Evolutionary conservation across 1,140 invertebrate genomes (phyloP).

Genomic region (Sitobion miscanthi): DNA sequence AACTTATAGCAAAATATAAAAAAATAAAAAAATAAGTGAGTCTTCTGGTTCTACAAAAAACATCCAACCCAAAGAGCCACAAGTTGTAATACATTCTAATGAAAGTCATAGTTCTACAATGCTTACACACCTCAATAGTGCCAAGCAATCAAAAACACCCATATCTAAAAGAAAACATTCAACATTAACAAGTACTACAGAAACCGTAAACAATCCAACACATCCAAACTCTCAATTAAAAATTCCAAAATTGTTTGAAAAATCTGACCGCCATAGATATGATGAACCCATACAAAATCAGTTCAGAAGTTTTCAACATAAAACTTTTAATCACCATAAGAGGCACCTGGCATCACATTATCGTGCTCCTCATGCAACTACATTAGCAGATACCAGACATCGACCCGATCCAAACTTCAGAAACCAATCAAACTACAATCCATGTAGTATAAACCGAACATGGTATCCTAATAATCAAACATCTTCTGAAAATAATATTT

Average conservation of each 20-base stretch:
- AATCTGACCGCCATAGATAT: neutral
- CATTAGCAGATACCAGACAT: neutral
- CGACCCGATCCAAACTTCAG: neutral
- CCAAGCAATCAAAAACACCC: neutral
- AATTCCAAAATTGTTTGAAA: neutral
- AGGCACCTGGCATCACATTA: neutral
- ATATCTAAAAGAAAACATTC: neutral
- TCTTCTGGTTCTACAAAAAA: neutral
- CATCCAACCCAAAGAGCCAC: neutral
- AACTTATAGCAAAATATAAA: neutral
- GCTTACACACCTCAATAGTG: neutral
- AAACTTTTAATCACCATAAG: constrained; percentile 28
- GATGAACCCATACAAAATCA: constrained; percentile 44
- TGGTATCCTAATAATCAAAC: neutral
- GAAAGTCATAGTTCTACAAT: neutral
- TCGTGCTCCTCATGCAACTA: neutral
- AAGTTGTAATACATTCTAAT: neutral
- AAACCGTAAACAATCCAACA: neutral
- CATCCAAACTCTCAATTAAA: neutral
- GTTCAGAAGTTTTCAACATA: constrained; percentile 46
- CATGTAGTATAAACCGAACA: neutral
- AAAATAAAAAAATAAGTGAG: neutral
- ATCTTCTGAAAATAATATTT: constrained; percentile 25
- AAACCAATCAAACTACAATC: neutral
- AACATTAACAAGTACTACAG: neutral